Percentiles rank a stretch among this genome's conserved stretches.
Evolutionary conservation across 2,113 vertebrate genomes (phyloP).

Genomic region (Catagonus wagneri): DNA sequence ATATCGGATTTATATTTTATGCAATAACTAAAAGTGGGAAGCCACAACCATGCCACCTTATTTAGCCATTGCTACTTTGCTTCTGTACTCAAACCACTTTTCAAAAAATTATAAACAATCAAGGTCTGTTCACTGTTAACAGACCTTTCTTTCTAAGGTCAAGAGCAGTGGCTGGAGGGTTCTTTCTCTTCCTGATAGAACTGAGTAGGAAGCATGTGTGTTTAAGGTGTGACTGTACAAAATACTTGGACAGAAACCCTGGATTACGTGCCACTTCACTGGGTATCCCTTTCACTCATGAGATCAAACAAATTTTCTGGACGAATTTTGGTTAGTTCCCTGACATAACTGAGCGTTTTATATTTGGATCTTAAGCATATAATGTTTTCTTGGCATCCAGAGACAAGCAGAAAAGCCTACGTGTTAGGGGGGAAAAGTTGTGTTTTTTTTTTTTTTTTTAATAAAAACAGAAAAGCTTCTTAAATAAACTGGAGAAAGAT

Average conservation of each 20-base stretch:
- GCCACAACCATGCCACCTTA: not conserved
- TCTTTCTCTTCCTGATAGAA: not conserved
- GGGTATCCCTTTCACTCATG: not conserved
- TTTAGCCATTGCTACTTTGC: not conserved
- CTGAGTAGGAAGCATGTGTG: not conserved
- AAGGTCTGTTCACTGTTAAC: not conserved
- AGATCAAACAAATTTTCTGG: not conserved
- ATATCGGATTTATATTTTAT: not conserved
- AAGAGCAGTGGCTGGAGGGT: not conserved
- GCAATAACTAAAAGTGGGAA: not conserved
- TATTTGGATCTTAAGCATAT: not conserved
- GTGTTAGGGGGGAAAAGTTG: not conserved
- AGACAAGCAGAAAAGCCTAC: constrained; percentile 3
- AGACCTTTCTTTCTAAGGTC: not conserved
- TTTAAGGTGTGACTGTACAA: not conserved
- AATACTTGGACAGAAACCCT: not conserved
- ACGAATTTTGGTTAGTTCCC: not conserved
- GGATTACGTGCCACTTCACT: not conserved
- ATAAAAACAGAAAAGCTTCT: not conserved
- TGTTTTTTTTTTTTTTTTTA: not conserved
- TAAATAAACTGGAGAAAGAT: constrained; percentile 3
- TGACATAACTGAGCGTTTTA: not conserved
- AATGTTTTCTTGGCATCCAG: not conserved
- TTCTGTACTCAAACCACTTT: not conserved
- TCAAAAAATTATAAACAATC: not conserved